These are phyloP conservation scores for Pollicipes pollicipes DNA, from an alignment of 1,140 invertebrate genomes.

Conservation along the genomic window DNA sequence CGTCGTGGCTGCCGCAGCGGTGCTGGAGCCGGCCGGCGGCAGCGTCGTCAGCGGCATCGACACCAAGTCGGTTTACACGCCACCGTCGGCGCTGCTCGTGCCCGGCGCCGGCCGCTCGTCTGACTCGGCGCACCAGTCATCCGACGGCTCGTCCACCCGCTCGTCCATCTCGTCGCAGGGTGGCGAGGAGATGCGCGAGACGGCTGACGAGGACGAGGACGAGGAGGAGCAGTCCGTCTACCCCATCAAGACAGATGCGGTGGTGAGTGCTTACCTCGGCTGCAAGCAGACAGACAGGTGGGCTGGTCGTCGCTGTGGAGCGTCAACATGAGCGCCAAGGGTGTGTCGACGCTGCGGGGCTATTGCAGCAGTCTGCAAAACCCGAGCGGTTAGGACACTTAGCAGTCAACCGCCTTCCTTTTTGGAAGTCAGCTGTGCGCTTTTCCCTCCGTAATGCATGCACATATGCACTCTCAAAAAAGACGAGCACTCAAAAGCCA, in stretches of 20 bases:
- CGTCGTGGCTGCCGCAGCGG: too few relatives aligned
- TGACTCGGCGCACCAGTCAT: background rate
- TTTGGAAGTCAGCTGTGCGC: too few relatives aligned
- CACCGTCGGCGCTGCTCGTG: background rate
- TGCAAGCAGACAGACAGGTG: background rate
- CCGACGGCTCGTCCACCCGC: background rate
- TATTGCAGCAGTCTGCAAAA: too few relatives aligned
- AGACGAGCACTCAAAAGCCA: too few relatives aligned
- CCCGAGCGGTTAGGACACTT: too few relatives aligned
- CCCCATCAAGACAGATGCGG: background rate
- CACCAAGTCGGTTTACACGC: slow-evolving; percentile 3
- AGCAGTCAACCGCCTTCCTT: too few relatives aligned
- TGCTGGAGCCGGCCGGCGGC: background rate
- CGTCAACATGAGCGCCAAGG: too few relatives aligned
- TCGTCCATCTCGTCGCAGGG: background rate
- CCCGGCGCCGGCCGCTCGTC: background rate
- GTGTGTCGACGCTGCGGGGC: too few relatives aligned
- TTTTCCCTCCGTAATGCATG: too few relatives aligned
- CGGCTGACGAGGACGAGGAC: background rate
- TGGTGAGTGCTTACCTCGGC: background rate
- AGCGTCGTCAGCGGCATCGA: background rate
- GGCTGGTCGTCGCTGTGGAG: too few relatives aligned
- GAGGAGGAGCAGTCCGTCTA: background rate
- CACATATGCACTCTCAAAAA: too few relatives aligned
- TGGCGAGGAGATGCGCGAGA: slow-evolving; percentile 1